Percentiles rank a stretch among this genome's conserved stretches.
Conservation (phyloP, 2,888 invertebrate species). For the Cephus pygmeus region DNA sequence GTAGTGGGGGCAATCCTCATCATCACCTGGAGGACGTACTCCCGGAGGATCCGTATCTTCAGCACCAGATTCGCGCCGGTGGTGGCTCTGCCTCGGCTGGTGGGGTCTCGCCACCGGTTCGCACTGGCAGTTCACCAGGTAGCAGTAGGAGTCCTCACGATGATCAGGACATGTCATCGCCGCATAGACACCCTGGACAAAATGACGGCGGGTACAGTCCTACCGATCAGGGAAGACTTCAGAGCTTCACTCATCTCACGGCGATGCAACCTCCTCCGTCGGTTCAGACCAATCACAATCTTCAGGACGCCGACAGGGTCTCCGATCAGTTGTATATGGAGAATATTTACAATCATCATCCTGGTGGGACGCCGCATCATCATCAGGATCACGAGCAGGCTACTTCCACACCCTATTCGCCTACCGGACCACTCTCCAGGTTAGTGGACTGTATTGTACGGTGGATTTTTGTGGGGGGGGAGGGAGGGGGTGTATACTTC, state of each 20-base stretch:
- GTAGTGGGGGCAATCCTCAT: slow-evolving; percentile 10
- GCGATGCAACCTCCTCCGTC: slow-evolving; percentile 57
- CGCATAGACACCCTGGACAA: slow-evolving; percentile 40
- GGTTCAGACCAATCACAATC: slow-evolving; percentile 42
- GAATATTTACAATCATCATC: slow-evolving; percentile 51
- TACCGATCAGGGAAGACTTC: slow-evolving; percentile 48
- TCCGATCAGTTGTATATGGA: slow-evolving; percentile 57
- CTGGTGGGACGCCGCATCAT: slow-evolving; percentile 48
- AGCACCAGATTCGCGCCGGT: slow-evolving; percentile 50
- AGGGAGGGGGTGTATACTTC: background rate
- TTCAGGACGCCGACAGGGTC: slow-evolving; percentile 48
- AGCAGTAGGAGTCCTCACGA: slow-evolving; percentile 59
- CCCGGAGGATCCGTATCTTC: slow-evolving; percentile 52
- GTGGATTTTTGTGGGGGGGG: background rate
- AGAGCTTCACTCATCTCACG: slow-evolving; percentile 61
- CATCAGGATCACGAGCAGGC: slow-evolving; percentile 58
- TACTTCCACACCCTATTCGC: slow-evolving; percentile 47
- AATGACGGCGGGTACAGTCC: slow-evolving; percentile 53
- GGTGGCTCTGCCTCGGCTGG: slow-evolving; percentile 20
- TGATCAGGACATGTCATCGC: slow-evolving; percentile 45
- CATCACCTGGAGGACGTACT: slow-evolving; percentile 52
- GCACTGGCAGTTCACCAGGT: slow-evolving; percentile 54
- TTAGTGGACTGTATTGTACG: slow-evolving; percentile 33
- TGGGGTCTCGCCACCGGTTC: slow-evolving; percentile 47
- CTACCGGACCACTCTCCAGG: slow-evolving; percentile 50